Evolutionary conservation across 1,140 invertebrate species (phyloP).

Genomic region (Lepidurus couesii): DNA sequence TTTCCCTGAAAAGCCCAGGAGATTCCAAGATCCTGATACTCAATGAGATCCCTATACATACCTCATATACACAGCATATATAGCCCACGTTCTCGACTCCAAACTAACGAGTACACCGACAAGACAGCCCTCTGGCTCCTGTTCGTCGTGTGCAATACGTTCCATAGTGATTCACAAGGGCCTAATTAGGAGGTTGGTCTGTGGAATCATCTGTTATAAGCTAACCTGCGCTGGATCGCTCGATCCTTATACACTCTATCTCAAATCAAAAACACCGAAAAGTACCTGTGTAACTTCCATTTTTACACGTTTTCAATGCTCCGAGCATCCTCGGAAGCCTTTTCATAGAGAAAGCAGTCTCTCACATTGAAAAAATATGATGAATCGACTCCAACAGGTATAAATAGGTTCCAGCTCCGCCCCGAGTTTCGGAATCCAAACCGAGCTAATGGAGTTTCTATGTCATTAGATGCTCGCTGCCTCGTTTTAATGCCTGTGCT

Average conservation of each 20-base stretch:
- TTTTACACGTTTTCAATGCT: neutral
- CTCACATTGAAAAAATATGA: neutral
- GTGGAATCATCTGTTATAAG: neutral
- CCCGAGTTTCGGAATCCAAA: no score
- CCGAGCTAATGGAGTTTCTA: no score
- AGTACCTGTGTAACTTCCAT: neutral
- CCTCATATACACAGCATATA: neutral
- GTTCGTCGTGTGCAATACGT: neutral
- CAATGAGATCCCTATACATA: neutral
- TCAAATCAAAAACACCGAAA: neutral
- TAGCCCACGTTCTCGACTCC: neutral
- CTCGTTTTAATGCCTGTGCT: no score
- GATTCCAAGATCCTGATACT: no score
- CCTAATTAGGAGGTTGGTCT: slow-evolving; percentile 3
- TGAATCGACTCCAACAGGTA: neutral
- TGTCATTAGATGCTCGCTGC: no score
- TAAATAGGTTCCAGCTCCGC: no score
- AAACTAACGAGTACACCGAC: slow-evolving; percentile 15
- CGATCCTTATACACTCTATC: neutral
- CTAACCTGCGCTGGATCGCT: neutral
- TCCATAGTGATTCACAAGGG: neutral
- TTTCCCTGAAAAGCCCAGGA: neutral
- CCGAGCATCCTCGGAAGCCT: neutral
- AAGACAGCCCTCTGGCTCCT: slow-evolving; percentile 17
- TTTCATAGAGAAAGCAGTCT: neutral